These are phyloP conservation scores for Liposcelis brunnea DNA, from an alignment of 2,888 invertebrate genomes.

Conservation along the genomic window DNA sequence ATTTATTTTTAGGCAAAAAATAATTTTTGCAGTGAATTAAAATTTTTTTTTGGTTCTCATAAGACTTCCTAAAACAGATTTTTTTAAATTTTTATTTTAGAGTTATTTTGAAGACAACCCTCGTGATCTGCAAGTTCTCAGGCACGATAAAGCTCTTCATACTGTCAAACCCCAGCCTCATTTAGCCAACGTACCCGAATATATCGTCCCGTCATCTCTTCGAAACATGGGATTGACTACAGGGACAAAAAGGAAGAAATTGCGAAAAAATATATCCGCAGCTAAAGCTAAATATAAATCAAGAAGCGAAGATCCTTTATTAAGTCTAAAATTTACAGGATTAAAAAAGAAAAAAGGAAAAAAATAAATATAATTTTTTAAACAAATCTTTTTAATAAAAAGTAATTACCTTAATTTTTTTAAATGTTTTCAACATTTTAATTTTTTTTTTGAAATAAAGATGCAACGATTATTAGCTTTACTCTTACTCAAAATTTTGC, in stretches of 20 bases:
- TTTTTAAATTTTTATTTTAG: conserved; percentile 26
- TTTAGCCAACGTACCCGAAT: conserved; percentile 82
- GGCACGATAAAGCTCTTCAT: conserved; percentile 72
- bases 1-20: not conserved
- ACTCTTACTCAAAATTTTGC: too few species aligned
- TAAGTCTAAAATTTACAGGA: conserved; percentile 44
- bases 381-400: too few species aligned
- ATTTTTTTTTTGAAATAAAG: too few species aligned
- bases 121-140: conserved; percentile 62
- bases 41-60: too few species aligned
- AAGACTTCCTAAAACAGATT: too few species aligned
- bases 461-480: too few species aligned
- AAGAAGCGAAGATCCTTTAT: conserved; percentile 45
- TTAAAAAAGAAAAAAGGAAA: conserved; percentile 29
- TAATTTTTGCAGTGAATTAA: too few species aligned
- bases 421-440: too few species aligned
- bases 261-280: conserved; percentile 19
- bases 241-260: conserved; percentile 22
- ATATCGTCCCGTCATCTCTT: conserved; percentile 65
- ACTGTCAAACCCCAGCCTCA: conserved; percentile 71
- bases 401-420: too few species aligned
- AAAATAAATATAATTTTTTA: too few species aligned
- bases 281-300: conserved; percentile 38
- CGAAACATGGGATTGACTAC: conserved; percentile 38
- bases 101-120: conserved; percentile 88